These are phyloP conservation scores for Leucoraja erinaceus DNA, from an alignment of 2,113 vertebrate genomes.

Conservation along the genomic window DNA sequence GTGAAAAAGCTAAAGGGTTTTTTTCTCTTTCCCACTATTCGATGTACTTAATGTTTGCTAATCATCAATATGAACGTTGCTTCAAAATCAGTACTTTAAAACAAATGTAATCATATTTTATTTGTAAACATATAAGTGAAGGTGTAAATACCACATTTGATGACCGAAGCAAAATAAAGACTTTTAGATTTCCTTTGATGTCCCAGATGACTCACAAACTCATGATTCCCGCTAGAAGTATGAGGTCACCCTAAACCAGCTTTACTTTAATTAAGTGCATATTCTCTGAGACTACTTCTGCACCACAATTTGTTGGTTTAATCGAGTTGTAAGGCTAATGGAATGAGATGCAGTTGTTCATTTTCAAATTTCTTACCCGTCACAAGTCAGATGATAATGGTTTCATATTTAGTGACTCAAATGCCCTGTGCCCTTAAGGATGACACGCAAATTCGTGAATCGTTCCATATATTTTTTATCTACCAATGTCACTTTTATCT, in stretches of 20 bases:
- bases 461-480: background rate
- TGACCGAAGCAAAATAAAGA: background rate
- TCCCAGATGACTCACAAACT: background rate
- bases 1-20: background rate
- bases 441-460: conserved; percentile 25
- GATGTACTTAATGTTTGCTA: background rate
- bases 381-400: background rate
- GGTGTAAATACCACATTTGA: background rate
- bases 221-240: too few species aligned
- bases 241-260: background rate
- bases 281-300: background rate
- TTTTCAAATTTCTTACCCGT: background rate
- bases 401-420: background rate
- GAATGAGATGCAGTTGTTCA: background rate
- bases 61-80: background rate
- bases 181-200: background rate
- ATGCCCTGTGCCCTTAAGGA: background rate
- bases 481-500: too few species aligned
- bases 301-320: background rate
- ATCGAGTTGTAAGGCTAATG: background rate
- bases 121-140: background rate
- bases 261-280: background rate
- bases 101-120: background rate
- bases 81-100: background rate
- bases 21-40: background rate